Conservation (phyloP, 2,113 vertebrate species). For the Dicentrarchus labrax region DNA sequence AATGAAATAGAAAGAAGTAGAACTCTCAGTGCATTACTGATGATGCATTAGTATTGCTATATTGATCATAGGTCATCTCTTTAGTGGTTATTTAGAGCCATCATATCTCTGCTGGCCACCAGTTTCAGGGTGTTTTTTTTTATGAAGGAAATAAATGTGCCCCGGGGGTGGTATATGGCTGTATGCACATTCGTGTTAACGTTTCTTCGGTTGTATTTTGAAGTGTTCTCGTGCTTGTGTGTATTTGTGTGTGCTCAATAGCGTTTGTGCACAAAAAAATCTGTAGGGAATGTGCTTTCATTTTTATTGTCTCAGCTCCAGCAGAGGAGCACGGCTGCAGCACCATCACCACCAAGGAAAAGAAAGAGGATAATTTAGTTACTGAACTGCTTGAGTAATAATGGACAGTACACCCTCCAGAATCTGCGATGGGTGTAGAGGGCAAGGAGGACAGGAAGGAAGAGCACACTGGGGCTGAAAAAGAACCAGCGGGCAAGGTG, state of each 20-base stretch:
- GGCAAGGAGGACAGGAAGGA: conserved; percentile 19
- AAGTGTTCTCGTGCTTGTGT: not conserved
- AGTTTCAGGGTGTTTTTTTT: conserved; percentile 18
- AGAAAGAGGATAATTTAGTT: conserved; percentile 8
- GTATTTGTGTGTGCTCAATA: not conserved
- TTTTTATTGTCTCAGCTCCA: conserved; percentile 11
- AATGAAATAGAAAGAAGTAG: conserved; percentile 42
- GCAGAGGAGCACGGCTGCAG: not conserved
- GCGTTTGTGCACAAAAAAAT: conserved; percentile 9
- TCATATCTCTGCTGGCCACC: conserved; percentile 17
- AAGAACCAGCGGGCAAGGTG: not conserved
- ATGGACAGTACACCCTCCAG: conserved; percentile 13
- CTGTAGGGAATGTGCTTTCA: not conserved
- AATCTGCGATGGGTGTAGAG: conserved; percentile 12
- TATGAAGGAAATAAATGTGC: conserved; percentile 27
- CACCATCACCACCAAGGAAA: not conserved
- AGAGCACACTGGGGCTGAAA: not conserved
- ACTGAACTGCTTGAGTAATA: conserved; percentile 27
- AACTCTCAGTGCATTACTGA: conserved; percentile 28
- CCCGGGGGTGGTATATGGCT: not conserved
- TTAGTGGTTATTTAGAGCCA: conserved; percentile 38
- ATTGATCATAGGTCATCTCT: conserved; percentile 39
- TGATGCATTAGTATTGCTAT: conserved; percentile 24
- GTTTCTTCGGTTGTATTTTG: not conserved
- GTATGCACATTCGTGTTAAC: not conserved